Evolutionary conservation across 2,888 invertebrate species (phyloP).

Genomic region (Cremastinae sp.): DNA sequence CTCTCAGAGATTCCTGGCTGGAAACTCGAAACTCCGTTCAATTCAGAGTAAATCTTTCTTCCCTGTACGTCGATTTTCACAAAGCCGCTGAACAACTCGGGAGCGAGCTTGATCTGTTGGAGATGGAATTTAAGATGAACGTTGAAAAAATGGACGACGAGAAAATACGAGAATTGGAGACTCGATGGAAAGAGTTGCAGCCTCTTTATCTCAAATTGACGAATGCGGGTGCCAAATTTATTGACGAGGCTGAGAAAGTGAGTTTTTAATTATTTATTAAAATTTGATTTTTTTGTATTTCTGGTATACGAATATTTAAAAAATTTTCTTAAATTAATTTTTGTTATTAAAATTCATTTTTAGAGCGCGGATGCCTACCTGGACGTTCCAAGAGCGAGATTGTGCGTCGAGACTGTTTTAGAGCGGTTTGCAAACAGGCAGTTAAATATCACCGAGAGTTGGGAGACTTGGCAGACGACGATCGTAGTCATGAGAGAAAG

Average conservation of each 20-base stretch:
- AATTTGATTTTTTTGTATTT: not conserved
- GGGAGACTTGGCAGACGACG: slow-evolving; percentile 87
- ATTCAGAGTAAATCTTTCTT: slow-evolving; percentile 85
- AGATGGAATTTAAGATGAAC: slow-evolving; percentile 82
- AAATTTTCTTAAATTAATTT: slow-evolving; percentile 17
- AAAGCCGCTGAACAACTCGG: slow-evolving; percentile 85
- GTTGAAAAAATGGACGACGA: slow-evolving; percentile 81
- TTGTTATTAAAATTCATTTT: slow-evolving; percentile 11
- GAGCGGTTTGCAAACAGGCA: slow-evolving; percentile 86
- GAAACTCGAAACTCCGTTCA: slow-evolving; percentile 84
- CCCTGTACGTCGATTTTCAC: slow-evolving; percentile 87
- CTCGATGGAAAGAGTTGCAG: slow-evolving; percentile 85
- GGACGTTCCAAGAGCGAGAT: slow-evolving; percentile 85
- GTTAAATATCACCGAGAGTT: slow-evolving; percentile 85
- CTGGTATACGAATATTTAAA: no score
- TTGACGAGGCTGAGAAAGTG: slow-evolving; percentile 83
- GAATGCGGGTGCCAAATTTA: slow-evolving; percentile 85
- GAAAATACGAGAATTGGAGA: slow-evolving; percentile 82
- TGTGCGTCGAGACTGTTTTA: slow-evolving; percentile 86
- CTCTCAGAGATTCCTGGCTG: slow-evolving; percentile 84
- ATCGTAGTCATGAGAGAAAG: slow-evolving; percentile 81
- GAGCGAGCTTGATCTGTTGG: slow-evolving; percentile 85
- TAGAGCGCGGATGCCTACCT: slow-evolving; percentile 84
- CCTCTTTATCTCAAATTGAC: slow-evolving; percentile 85
- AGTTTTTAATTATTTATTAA: slow-evolving; percentile 60